Evolutionary conservation across 2,797 vertebrate species (phyloP), one percentile per base, ranked within the genome.

Genomic region (Alosa sapidissima): DNA sequence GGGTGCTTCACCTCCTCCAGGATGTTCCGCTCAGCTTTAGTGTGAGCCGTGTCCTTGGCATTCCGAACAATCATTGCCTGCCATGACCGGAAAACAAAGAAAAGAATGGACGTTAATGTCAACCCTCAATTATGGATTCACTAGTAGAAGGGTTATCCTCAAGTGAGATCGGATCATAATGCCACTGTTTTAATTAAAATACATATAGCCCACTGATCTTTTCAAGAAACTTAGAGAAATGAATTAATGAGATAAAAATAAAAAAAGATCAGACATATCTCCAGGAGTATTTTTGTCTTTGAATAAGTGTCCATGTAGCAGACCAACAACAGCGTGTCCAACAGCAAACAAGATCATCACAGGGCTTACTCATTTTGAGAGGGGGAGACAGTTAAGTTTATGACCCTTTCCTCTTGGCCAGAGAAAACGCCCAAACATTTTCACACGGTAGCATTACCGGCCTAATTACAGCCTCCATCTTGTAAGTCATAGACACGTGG

Each of bases 31-130:
- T 98, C 97, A 0, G 97, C 97, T 82, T 95, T 94, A 0, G 96
- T 97, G 83, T 98, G 97, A 0, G 97, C 97, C 0, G 97, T 98
- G 93, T 98, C 97, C 93, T 98, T 98, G 48, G 97, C 97, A 0
- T 97, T 97, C 86, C 97, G 95, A 84, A 98, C 96, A 0, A 98
- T 97, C 91, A 96, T 97, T 24, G 97, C 97, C 97, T 98, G 84
- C 1, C 83, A 62, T 83, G 11, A 62, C 5, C n/a, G 28, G 11
- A 33, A 16, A 84, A 65, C 82, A 6, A 72, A 36, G 16, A 0
- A 72, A 33, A 62, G 58, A 24, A n/a, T 2, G 58, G 58, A 24
- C n/a, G 7, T 62, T 62, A n/a, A 62, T 9, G 11, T 51, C 49
- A 51, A 51, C 9, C 11, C 11, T 19, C 16, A 55, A 55, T 58